phyloP scores from a whole-genome alignment of 2,888 invertebrate genomes.

The Steromphala cineraria region DNA sequence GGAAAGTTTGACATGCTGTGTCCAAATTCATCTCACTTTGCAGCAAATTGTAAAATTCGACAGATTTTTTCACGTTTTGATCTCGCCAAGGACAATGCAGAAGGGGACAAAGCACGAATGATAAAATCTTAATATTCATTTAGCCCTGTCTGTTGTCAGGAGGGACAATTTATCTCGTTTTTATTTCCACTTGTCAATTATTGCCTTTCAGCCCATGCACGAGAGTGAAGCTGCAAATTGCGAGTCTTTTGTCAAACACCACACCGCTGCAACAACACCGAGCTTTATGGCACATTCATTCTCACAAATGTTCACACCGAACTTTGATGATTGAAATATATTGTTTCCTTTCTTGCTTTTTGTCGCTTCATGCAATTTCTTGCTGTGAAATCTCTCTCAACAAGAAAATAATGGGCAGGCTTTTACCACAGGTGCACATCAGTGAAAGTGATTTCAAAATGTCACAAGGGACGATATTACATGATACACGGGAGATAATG shows the following conservation, averaged over 20 bases:
- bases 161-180: neutral
- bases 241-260: neutral
- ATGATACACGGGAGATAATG: too few relatives aligned
- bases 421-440: too few relatives aligned
- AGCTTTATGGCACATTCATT: neutral
- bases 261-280: neutral
- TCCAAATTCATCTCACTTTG: too few relatives aligned
- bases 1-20: too few relatives aligned
- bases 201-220: neutral
- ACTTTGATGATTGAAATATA: constrained; percentile 4
- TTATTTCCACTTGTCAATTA: neutral
- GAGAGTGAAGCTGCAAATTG: neutral
- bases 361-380: neutral
- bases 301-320: neutral
- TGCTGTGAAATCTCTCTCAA: neutral
- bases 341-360: neutral
- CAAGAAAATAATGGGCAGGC: too few relatives aligned
- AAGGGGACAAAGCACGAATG: neutral
- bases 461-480: too few relatives aligned
- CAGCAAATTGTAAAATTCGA: too few relatives aligned
- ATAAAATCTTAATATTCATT: neutral
- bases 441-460: too few relatives aligned
- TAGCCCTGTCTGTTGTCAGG: neutral
- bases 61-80: too few relatives aligned
- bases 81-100: too few relatives aligned